phyloP scores from a whole-genome alignment of 2,113 vertebrate genomes.

The Martes martes region DNA sequence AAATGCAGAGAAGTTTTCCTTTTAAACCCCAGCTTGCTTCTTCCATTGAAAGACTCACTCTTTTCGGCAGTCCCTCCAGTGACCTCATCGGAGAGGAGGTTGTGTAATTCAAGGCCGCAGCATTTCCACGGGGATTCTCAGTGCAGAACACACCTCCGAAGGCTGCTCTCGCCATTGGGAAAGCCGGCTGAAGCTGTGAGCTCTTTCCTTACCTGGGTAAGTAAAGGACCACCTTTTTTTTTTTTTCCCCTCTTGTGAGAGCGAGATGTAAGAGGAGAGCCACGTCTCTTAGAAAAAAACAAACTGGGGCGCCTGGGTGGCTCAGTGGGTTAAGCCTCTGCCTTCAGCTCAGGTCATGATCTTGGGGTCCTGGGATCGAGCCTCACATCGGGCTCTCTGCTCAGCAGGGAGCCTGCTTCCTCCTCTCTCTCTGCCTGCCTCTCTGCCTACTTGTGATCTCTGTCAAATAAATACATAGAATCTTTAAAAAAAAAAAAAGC shows the following conservation, averaged over 20 bases:
- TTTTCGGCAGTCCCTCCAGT: background rate
- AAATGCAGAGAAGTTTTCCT: background rate
- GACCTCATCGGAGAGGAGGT: background rate
- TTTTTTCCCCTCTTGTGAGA: background rate
- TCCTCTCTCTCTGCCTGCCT: no score
- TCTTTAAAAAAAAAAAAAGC: background rate
- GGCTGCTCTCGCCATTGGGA: background rate
- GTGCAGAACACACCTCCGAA: background rate
- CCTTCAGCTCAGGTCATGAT: no score
- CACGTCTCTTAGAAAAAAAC: background rate
- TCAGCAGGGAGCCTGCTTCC: no score
- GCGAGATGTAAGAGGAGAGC: background rate
- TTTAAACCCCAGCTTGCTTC: background rate
- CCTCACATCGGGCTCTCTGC: no score
- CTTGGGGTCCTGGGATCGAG: no score
- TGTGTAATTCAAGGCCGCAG: background rate
- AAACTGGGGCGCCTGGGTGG: no score
- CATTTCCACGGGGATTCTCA: background rate
- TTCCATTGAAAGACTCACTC: background rate
- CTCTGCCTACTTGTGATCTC: no score
- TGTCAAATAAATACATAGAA: no score
- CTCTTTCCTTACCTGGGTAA: background rate
- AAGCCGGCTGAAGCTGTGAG: background rate
- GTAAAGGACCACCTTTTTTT: background rate
- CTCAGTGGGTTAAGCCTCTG: no score